Evolutionary conservation across 1,140 invertebrate species (phyloP).

Genomic region (Leptonema lineaticorne): DNA sequence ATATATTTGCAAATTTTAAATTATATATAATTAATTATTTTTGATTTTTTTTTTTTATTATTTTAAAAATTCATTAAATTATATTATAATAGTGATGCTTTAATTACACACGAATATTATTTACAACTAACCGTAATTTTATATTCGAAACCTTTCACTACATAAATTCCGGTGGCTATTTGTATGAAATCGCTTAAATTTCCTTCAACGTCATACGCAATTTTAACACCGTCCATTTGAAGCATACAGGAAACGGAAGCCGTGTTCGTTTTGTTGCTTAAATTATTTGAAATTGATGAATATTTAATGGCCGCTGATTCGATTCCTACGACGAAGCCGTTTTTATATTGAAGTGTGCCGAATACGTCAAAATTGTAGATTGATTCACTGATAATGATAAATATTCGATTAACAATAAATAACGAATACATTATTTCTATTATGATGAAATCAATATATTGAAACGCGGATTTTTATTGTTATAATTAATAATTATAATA

Average conservation of each 20-base stretch:
- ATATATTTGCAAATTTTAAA: no score
- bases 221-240: neutral
- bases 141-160: conserved; percentile 2
- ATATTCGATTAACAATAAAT: no score
- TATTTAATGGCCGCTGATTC: neutral
- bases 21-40: no score
- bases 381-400: neutral
- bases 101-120: no score
- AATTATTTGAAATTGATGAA: neutral
- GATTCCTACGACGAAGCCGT: conserved; percentile 9
- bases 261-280: neutral
- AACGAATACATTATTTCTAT: no score
- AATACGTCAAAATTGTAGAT: conserved; percentile 9
- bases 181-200: neutral
- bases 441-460: no score
- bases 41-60: no score
- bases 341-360: neutral
- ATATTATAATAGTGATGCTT: no score
- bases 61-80: no score
- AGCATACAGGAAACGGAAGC: neutral
- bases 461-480: no score
- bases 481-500: no score
- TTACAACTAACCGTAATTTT: neutral
- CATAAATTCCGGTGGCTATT: neutral
- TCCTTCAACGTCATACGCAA: conserved; percentile 13